Percentiles rank a stretch among this genome's conserved stretches.
phyloP scores from a whole-genome alignment of 2,113 vertebrate species.

The Callospermophilus lateralis region DNA sequence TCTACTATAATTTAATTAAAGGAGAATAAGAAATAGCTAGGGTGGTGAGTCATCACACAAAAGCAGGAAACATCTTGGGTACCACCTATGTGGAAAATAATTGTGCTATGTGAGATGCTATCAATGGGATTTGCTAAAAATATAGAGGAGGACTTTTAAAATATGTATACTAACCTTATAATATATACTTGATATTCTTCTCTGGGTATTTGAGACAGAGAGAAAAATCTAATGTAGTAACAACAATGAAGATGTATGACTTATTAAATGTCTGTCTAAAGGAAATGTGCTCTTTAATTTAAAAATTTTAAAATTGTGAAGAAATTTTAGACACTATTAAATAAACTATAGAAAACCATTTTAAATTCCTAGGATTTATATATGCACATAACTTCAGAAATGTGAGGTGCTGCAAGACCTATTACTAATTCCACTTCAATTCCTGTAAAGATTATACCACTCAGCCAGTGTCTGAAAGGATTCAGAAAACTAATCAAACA shows the following conservation, averaged over 20 bases:
- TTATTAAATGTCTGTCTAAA: conserved; percentile 12
- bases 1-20: not conserved
- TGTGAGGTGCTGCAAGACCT: conserved; percentile 20
- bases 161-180: not conserved
- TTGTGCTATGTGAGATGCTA: not conserved
- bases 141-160: not conserved
- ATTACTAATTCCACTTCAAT: conserved; percentile 70
- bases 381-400: conserved; percentile 39
- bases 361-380: conserved; percentile 61
- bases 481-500: conserved; percentile 72
- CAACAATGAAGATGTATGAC: not conserved
- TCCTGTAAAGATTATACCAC: conserved; percentile 77
- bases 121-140: not conserved
- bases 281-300: conserved; percentile 60
- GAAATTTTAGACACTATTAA: conserved; percentile 45
- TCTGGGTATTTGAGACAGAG: not conserved
- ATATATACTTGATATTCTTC: not conserved
- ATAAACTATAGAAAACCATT: conserved; percentile 51
- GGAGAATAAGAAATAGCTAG: not conserved
- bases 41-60: not conserved
- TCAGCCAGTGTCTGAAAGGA: conserved; percentile 75
- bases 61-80: not conserved
- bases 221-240: not conserved
- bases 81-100: not conserved
- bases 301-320: conserved; percentile 58